phyloP scores from a whole-genome alignment of 1,140 invertebrate species.

The Muscidifurax raptorellus region DNA sequence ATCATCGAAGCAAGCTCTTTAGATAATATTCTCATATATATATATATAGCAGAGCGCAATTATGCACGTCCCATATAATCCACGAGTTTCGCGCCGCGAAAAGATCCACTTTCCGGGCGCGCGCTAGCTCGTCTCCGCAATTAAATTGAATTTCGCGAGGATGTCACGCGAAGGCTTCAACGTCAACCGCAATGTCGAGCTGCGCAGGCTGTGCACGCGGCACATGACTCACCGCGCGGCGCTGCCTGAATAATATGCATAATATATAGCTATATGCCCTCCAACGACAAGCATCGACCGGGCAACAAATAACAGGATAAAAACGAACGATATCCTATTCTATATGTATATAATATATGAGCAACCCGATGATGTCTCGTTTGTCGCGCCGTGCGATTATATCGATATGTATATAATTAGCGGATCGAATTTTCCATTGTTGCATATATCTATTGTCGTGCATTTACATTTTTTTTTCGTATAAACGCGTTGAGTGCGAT shows the following conservation, averaged over 20 bases:
- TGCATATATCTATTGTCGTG: background rate
- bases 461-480: background rate
- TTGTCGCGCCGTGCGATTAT: too few relatives aligned
- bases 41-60: too few relatives aligned
- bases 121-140: background rate
- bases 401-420: too few relatives aligned
- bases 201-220: background rate
- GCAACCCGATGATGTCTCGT: too few relatives aligned
- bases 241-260: slow-evolving; percentile 9
- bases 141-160: background rate
- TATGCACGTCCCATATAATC: too few relatives aligned
- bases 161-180: slow-evolving; percentile 3
- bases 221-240: background rate
- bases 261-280: background rate
- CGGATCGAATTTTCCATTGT: background rate
- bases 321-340: background rate
- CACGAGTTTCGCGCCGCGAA: background rate
- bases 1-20: too few relatives aligned
- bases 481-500: too few relatives aligned
- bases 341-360: too few relatives aligned
- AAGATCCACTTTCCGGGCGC: background rate
- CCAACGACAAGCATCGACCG: slow-evolving; percentile 2
- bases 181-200: slow-evolving; percentile 8
- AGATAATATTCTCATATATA: too few relatives aligned
- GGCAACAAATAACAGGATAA: background rate